Base-by-base conservation (phyloP, 2,888 invertebrate genomes). In the Drosophila silvestris region DNA sequence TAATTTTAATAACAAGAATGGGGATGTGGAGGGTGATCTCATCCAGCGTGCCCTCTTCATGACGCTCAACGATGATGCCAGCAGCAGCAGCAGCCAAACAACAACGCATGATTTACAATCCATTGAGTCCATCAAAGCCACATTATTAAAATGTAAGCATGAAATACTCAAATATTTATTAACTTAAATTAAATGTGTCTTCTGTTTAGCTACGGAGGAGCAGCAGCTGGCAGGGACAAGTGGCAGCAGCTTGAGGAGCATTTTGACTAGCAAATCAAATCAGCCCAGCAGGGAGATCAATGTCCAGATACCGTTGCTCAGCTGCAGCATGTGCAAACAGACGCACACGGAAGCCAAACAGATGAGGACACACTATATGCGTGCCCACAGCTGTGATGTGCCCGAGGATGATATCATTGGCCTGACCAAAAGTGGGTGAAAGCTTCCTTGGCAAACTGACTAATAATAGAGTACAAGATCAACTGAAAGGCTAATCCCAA, bases 21-120 rank as follows among this genome's bases (percentile, higher is more conserved):
- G 78, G 2, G 88, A 86, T 51, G 68, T 58, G 10, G 86, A 88
- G 70, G 44, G 72, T 51, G 84, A 89, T 74, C 82, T 89, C 37
- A 82, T 87, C 62, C 86, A 87, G 39, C 88, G 85, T 41, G 90
- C 85, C n/a, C 83, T 85, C n/a, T 85, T 68, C 22, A 89, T 86
- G 85, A 89, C 89, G 2, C 77, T 86, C 7, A 81, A 79, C 62
- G 85, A 86, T 16, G 79, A 85, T 57, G 61, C 16, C 14, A 60
- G 50, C 52, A 71, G 59, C 7, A 60, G 44, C 52, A 52, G 41
- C 33, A 67, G 35, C 12, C 75, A 65, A 51, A 60, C 64, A 1
- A 63, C 62, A 1, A 50, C 52, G 2, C 57, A 74, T 32, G 80
- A 73, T 14, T 10, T 71, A 47, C 52, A 73, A 63, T 59, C 75